Evolutionary conservation across 2,797 vertebrate genomes (phyloP).

Genomic region (Echiichthys vipera): DNA sequence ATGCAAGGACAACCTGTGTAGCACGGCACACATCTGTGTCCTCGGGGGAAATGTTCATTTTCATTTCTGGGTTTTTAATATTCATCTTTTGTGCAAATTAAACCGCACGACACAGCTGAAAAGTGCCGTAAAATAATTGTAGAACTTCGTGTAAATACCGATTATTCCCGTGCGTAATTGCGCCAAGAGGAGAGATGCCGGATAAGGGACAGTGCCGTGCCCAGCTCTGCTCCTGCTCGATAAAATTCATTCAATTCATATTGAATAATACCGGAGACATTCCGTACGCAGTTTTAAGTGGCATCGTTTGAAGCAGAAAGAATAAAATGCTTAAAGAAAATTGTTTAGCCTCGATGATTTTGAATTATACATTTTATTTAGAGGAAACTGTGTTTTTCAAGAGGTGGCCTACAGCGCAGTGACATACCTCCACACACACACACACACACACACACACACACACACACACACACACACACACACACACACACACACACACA

Average conservation of each 20-base stretch:
- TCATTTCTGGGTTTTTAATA: slow-evolving; percentile 15
- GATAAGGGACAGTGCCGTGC: slow-evolving; percentile 16
- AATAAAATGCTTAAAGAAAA: not conserved
- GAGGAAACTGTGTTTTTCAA: not conserved
- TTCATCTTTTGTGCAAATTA: not conserved
- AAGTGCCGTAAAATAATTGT: slow-evolving; percentile 16
- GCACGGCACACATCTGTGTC: slow-evolving; percentile 42
- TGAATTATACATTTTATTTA: slow-evolving; percentile 4
- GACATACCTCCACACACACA: slow-evolving; percentile 26
- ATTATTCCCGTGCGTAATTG: slow-evolving; percentile 39
- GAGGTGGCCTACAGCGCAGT: slow-evolving; percentile 3
- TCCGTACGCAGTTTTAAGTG: not conserved
- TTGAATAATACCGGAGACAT: slow-evolving; percentile 1
- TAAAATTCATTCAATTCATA: no score
- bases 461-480: no score
- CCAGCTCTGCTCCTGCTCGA: no score
- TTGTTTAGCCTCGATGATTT: not conserved
- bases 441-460: no score
- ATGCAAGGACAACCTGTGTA: slow-evolving; percentile 9
- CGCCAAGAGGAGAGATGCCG: slow-evolving; percentile 7
- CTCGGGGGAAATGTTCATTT: slow-evolving; percentile 6
- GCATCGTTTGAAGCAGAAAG: slow-evolving; percentile 18
- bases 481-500: no score
- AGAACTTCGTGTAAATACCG: slow-evolving; percentile 15
- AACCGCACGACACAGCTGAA: slow-evolving; percentile 1